These are phyloP conservation scores for Calypte anna DNA, from an alignment of 2,113 vertebrate species.

Conservation along the genomic window DNA sequence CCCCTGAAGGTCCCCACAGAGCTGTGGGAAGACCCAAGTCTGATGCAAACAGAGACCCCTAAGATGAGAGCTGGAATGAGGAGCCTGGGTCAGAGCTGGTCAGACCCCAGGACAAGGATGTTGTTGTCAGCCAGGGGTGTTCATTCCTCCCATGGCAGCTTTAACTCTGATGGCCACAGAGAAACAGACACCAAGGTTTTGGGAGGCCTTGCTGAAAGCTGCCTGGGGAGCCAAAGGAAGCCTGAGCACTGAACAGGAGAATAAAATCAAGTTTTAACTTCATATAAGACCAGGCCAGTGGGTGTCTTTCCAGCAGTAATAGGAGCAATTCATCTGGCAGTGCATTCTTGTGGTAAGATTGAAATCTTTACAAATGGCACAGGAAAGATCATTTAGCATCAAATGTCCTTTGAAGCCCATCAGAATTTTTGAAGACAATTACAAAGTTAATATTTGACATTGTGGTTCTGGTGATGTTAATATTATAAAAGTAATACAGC, in stretches of 20 bases:
- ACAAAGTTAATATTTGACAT: conserved; percentile 6
- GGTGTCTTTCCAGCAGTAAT: conserved; percentile 17
- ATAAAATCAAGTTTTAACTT: conserved; percentile 10
- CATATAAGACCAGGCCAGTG: conserved; percentile 2
- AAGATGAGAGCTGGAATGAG: background rate
- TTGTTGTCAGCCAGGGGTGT: background rate
- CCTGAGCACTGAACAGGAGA: background rate
- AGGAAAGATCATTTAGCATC: conserved; percentile 2
- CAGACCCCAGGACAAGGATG: background rate
- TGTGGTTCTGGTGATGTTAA: background rate
- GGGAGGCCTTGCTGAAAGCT: conserved; percentile 10
- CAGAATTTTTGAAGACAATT: background rate
- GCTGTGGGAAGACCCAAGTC: background rate
- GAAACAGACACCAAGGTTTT: conserved; percentile 40
- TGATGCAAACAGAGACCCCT: too few relatives aligned
- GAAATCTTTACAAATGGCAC: conserved; percentile 22
- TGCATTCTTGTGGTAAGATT: conserved; percentile 23
- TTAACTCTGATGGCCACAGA: background rate
- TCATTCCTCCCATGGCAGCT: background rate
- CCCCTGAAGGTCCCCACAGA: background rate
- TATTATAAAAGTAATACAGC: background rate
- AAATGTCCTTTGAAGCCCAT: conserved; percentile 18
- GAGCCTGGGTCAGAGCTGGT: background rate
- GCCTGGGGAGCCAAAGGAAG: background rate
- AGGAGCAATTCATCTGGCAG: background rate